phyloP scores from a whole-genome alignment of 2,888 invertebrate species.

The Brenthis daphne region DNA sequence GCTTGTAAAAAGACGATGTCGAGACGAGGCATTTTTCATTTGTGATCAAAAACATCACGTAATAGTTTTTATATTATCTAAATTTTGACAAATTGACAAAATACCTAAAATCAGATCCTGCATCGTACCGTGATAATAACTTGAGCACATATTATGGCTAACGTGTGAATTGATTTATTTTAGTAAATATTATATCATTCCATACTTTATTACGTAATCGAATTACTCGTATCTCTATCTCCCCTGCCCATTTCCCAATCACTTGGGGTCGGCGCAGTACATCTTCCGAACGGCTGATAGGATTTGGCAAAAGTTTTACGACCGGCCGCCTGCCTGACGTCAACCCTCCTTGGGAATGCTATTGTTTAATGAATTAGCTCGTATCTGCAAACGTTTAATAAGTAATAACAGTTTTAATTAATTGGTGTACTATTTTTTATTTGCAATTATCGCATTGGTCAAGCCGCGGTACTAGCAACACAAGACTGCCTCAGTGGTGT shows the following conservation, averaged over 20 bases:
- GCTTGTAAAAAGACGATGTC: slow-evolving; percentile 46
- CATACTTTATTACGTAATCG: slow-evolving; percentile 24
- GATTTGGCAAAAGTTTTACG: too few species aligned
- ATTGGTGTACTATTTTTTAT: not conserved
- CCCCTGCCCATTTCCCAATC: too few species aligned
- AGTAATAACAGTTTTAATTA: not conserved
- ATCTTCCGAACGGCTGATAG: too few species aligned
- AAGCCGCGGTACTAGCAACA: too few species aligned
- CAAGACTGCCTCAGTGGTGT: too few species aligned
- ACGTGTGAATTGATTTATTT: slow-evolving; percentile 23
- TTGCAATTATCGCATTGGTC: too few species aligned
- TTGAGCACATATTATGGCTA: slow-evolving; percentile 25
- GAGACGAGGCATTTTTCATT: slow-evolving; percentile 57
- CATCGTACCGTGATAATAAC: slow-evolving; percentile 50
- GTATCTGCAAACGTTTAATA: too few species aligned
- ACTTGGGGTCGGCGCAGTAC: too few species aligned
- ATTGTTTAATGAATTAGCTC: too few species aligned
- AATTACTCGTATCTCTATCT: not conserved
- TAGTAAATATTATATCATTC: slow-evolving; percentile 14
- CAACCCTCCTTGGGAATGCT: too few species aligned
- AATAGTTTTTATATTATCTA: slow-evolving; percentile 62
- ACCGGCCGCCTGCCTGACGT: too few species aligned
- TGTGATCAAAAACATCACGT: slow-evolving; percentile 47
- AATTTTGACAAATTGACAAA: slow-evolving; percentile 45
- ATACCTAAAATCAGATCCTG: slow-evolving; percentile 46